These are phyloP conservation scores for Arctocebus calabarensis DNA, from an alignment of 2,797 vertebrate species.

Conservation along the genomic window DNA sequence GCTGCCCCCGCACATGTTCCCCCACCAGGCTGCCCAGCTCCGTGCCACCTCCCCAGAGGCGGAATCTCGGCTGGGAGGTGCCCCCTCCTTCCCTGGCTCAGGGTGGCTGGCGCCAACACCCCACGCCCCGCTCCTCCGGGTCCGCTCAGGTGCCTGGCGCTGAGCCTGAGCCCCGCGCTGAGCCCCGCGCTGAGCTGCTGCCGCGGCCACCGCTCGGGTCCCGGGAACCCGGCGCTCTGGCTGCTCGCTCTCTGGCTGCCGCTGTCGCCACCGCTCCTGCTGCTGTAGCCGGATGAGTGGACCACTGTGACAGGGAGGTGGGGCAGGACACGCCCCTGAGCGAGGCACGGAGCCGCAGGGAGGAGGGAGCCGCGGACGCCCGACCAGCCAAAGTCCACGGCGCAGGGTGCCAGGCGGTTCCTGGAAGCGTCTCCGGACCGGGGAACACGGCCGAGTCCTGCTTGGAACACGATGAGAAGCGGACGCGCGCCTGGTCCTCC, in stretches of 20 bases:
- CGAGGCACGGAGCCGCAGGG: constrained; percentile 58
- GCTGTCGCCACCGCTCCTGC: constrained; percentile 61
- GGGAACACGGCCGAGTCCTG: constrained; percentile 1
- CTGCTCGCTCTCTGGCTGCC: constrained; percentile 60
- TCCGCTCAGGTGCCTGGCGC: constrained; percentile 32
- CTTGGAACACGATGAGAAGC: not conserved
- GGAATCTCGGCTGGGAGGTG: not conserved
- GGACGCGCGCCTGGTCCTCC: constrained; percentile 14
- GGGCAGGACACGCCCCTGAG: constrained; percentile 84
- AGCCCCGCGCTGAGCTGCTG: not conserved
- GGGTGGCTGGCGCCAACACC: constrained; percentile 12
- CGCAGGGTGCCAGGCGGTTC: constrained; percentile 49
- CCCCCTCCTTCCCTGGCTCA: constrained; percentile 53
- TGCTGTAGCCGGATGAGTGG: constrained; percentile 72
- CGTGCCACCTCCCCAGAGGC: not conserved
- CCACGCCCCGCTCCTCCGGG: constrained; percentile 24
- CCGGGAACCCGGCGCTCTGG: not conserved
- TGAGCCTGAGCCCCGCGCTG: not conserved
- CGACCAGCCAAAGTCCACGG: not conserved
- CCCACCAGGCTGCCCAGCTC: constrained; percentile 26
- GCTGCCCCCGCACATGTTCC: constrained; percentile 63
- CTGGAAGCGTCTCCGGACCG: constrained; percentile 53
- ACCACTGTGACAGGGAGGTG: constrained; percentile 76
- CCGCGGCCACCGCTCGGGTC: constrained; percentile 22
- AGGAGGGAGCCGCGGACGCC: not conserved